Evolutionary conservation across 2,888 invertebrate species (phyloP), one percentile per base, ranked within the genome.

Genomic region (Netelia inedita): DNA sequence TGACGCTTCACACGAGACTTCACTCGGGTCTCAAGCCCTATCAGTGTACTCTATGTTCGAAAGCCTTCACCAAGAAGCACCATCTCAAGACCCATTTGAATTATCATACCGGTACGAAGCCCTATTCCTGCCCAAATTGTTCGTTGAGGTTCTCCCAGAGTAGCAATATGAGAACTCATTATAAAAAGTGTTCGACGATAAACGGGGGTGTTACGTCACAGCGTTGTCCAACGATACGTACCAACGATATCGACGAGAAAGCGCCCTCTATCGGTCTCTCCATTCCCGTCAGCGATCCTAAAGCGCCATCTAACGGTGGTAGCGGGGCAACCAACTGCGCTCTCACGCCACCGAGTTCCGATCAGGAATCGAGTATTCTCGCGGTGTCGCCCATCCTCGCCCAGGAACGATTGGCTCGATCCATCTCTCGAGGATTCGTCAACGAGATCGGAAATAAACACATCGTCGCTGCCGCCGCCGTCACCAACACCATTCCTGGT

Each of bases 101-200:
- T 93, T 97, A 97, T 91, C 97, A 98, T 93, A 97, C 97, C 0
- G 97, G 97, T 0, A 95, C 96, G 74, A 97, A 97, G 90, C 97
- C 97, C 0, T 97, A 97, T 91, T 94, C 95, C n/a, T 96, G 96
- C 90, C 95, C 95, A 23, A 95, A 95, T 74, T 98, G 97, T 92
- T 96, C 96, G 14, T 95, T 97, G 55, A 95, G 96, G 11, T 98
- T 98, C 92, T 97, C 97, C 0, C 97, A 97, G 93, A 97, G 97
- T 68, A 97, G 97, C 88, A 98, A 98, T 91, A 98, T 97, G 97
- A 95, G 97, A 87, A 98, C 97, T 0, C 97, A 98, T 92, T 95
- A 96, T 90, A 97, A 97, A 93, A 97, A 97, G 92, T 98, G 97
- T 89, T 80, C 88, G 1, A 66, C 89, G 6, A 86, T 86, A 55